phyloP scores from a whole-genome alignment of 2,113 vertebrate genomes.

The Colius striatus region DNA sequence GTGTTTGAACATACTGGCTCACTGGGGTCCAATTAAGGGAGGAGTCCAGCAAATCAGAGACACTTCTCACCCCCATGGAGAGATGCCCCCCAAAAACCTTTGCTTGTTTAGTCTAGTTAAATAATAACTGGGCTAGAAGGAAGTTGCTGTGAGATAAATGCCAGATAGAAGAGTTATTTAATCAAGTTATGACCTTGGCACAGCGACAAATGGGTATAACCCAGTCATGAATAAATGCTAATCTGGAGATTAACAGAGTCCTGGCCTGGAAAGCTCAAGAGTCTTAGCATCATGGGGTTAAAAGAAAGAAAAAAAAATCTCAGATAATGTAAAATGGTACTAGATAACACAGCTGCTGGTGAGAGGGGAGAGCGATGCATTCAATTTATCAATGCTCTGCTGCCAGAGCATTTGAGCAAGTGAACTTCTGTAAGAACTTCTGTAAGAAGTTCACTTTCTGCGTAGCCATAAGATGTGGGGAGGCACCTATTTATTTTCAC shows the following conservation, averaged over 20 bases:
- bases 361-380: not conserved
- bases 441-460: not conserved
- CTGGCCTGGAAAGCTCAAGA: not conserved
- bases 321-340: not conserved
- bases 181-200: not conserved
- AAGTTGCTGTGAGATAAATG: conserved; percentile 36
- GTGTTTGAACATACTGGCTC: not conserved
- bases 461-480: not conserved
- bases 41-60: not conserved
- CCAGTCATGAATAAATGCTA: not conserved
- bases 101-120: not conserved
- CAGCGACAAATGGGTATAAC: not conserved
- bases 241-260: conserved; percentile 1
- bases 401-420: not conserved
- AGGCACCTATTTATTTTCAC: conserved; percentile 17
- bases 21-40: not conserved
- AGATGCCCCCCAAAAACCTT: not conserved
- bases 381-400: not conserved
- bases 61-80: not conserved
- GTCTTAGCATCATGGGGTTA: not conserved
- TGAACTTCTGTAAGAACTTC: not conserved
- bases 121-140: not conserved
- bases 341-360: not conserved
- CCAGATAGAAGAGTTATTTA: conserved; percentile 28
- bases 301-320: not conserved